These are phyloP conservation scores for Loris lydekkerianus DNA, from an alignment of 2,797 vertebrate genomes.

Conservation along the genomic window DNA sequence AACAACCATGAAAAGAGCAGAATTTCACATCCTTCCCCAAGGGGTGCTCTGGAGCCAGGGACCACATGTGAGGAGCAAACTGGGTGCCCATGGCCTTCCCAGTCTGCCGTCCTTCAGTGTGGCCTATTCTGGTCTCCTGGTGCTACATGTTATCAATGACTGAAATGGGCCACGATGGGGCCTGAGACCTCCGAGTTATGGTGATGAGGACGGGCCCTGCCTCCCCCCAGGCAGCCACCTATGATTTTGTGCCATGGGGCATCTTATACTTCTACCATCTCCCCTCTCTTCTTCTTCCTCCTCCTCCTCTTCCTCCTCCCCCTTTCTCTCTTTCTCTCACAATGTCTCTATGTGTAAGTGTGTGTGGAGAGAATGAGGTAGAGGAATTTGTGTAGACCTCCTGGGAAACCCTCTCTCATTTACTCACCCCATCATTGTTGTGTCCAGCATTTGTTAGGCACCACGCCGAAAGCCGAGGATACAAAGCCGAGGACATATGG, in stretches of 20 bases:
- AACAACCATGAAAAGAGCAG: neutral
- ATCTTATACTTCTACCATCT: neutral
- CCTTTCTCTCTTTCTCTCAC: neutral
- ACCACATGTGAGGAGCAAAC: rapidly evolving
- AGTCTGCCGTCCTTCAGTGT: too few relatives aligned
- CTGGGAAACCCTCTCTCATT: neutral
- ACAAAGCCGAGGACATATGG: neutral
- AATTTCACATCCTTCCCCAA: neutral
- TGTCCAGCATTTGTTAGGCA: neutral
- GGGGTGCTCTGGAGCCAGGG: rapidly evolving
- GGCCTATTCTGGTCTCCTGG: neutral
- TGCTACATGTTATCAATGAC: neutral
- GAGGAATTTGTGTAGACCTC: neutral
- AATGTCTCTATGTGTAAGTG: neutral
- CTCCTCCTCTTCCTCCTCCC: neutral
- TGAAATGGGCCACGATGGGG: neutral
- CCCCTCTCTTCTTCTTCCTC: rapidly evolving
- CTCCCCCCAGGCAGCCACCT: neutral
- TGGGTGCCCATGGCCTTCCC: rapidly evolving
- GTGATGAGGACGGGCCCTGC: neutral
- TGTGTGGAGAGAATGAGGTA: neutral
- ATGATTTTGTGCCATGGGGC: neutral
- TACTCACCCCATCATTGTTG: neutral
- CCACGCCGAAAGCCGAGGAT: neutral
- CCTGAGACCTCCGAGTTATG: neutral